Base-by-base conservation (phyloP, 2,113 vertebrate genomes). In the Calidris pugnax region DNA sequence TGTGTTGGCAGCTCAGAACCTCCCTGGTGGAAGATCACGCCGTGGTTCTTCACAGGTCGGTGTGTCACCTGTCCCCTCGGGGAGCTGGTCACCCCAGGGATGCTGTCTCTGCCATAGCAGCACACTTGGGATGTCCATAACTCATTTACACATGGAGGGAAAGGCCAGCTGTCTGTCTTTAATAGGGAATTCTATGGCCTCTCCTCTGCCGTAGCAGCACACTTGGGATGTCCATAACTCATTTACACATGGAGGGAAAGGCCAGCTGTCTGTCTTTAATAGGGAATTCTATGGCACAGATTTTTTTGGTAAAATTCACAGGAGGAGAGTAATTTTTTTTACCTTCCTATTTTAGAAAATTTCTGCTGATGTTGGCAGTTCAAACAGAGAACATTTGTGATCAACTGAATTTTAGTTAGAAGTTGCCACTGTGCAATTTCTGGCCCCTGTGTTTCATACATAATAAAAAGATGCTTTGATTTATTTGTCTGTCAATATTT, bases 201-300 rank as follows among this genome's bases (percentile, higher is more conserved):
- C n/a, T 28, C 71, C 39, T 68, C 12, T 87, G 57, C 28, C 10
- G 3, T 11, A 0, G 3, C 37, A 62, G 2, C 60, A 33, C 21
- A 0, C 28, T 33, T 33, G 68, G 15, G 9, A 4, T 41, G 14
- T 2, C 2, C 1, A 3, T 7, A 10, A 35, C 30, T 66, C 6
- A 30, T 39, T 62, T 67, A 59, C 20, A 80, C 37, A 21, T 14
- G n/a, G n/a, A 79, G 43, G 28, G 48, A 55, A 67, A 48, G 14
- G 30, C 9, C 0, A 78, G 9, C 33, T 37, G 4, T 26, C 6
- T 62, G 41, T 76, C 63, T 79, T 63, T 27, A 47, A 33, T 56
- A 14, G 9, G 62, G 10, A 43, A 11, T 63, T n/a, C 39, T 85
- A 15, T 28, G 24, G 32, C 28, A 48, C 45, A 72, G 18, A 14